Evolutionary conservation across 2,797 vertebrate species (phyloP).

Genomic region (Vireo griseus): DNA sequence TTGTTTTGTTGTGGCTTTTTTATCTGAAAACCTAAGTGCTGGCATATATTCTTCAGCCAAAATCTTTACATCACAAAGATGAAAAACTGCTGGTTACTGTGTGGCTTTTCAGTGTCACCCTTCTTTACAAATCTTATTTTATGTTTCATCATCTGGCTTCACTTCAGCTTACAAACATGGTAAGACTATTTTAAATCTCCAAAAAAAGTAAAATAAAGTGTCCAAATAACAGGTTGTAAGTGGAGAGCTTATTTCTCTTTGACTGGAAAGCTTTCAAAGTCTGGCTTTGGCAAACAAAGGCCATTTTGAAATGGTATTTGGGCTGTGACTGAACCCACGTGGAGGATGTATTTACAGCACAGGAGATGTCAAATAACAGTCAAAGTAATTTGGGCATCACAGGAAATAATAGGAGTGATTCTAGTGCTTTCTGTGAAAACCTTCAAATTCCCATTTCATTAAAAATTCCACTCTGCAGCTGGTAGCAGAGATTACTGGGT

Average conservation of each 20-base stretch:
- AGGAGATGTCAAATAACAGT: slow-evolving; percentile 51
- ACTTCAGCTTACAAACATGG: not conserved
- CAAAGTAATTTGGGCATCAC: slow-evolving; percentile 67
- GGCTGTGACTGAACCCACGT: not conserved
- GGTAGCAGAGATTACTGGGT: slow-evolving; percentile 78
- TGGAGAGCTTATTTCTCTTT: not conserved
- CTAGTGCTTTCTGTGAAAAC: slow-evolving; percentile 75
- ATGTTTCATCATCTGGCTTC: not conserved
- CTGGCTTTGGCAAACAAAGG: not conserved
- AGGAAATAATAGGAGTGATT: slow-evolving; percentile 62
- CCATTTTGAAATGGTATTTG: not conserved
- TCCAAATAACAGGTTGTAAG: not conserved
- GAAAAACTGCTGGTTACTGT: not conserved
- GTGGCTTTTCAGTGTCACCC: not conserved
- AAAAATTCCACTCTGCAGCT: slow-evolving; percentile 79
- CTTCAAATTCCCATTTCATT: slow-evolving; percentile 82
- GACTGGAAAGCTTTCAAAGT: not conserved
- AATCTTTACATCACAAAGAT: not conserved
- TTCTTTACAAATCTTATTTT: not conserved
- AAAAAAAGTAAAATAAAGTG: not conserved
- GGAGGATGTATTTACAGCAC: slow-evolving; percentile 17
- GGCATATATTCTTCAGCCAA: not conserved
- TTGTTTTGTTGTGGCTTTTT: not conserved
- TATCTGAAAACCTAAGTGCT: not conserved
- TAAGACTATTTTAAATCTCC: not conserved